These are phyloP conservation scores for Eurytoma adleriae DNA, from an alignment of 2,888 invertebrate genomes.

Conservation along the genomic window DNA sequence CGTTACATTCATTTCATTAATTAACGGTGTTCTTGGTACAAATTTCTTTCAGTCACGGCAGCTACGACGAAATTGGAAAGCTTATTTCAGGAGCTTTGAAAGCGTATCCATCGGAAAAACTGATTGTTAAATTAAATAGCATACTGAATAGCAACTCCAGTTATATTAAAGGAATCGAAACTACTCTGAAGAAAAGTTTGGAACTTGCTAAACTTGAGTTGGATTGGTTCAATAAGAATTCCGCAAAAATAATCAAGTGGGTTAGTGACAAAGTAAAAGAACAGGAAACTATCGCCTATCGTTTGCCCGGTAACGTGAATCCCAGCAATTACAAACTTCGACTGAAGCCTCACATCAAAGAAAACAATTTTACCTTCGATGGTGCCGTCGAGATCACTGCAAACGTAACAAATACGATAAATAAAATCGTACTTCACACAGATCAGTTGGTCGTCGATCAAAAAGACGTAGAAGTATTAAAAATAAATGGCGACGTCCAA, in stretches of 20 bases:
- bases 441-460: conserved; percentile 50
- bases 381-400: conserved; percentile 64
- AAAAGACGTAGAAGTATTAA: not conserved
- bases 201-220: conserved; percentile 64
- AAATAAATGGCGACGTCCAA: not conserved
- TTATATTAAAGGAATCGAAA: conserved; percentile 52
- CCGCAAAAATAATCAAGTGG: conserved; percentile 24
- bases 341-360: conserved; percentile 77
- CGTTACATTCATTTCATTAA: too few species aligned
- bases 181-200: conserved; percentile 59
- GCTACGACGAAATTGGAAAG: conserved; percentile 57
- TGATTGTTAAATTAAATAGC: conserved; percentile 59
- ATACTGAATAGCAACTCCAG: conserved; percentile 56
- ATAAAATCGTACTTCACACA: conserved; percentile 63
- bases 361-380: conserved; percentile 67
- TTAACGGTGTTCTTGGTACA: not conserved
- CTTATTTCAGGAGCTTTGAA: conserved; percentile 63
- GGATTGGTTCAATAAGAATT: conserved; percentile 59
- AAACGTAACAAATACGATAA: conserved; percentile 53
- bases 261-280: not conserved
- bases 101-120: conserved; percentile 62
- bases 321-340: conserved; percentile 79
- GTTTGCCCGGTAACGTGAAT: conserved; percentile 78
- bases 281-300: conserved; percentile 69
- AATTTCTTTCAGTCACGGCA: conserved; percentile 62